A percentile compares a stretch with the other conserved stretches of the same genome.
phyloP scores from a whole-genome alignment of 2,888 invertebrate genomes.

The Watsonalla cultraria region DNA sequence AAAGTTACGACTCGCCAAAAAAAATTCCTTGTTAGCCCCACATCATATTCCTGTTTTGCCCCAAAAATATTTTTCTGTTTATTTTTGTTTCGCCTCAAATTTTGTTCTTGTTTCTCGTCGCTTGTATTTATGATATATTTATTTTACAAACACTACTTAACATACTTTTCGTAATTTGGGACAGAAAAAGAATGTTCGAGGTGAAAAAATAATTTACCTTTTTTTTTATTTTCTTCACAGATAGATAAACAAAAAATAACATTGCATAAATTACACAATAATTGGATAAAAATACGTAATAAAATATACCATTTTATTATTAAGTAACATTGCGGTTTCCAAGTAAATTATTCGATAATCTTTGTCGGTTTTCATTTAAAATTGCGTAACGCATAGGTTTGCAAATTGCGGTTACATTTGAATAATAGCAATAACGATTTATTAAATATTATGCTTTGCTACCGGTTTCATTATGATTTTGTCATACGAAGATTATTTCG shows the following conservation, averaged over 20 bases:
- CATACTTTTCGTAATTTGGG: too few species aligned
- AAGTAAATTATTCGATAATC: neutral
- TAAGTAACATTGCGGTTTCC: slow-evolving; percentile 2
- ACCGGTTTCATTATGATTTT: slow-evolving; percentile 2
- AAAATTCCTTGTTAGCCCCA: too few species aligned
- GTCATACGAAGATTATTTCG: neutral
- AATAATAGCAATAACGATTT: slow-evolving; percentile 14
- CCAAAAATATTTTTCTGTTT: too few species aligned
- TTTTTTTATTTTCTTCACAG: too few species aligned
- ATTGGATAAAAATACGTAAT: neutral
- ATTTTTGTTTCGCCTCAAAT: too few species aligned
- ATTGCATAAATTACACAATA: slow-evolving; percentile 7
- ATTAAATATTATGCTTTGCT: neutral
- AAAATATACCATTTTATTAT: neutral
- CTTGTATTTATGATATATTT: too few species aligned
- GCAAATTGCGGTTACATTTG: slow-evolving; percentile 22
- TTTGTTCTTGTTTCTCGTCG: too few species aligned
- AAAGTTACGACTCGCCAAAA: too few species aligned
- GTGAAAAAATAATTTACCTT: too few species aligned
- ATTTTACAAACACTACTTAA: too few species aligned
- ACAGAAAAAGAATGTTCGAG: too few species aligned
- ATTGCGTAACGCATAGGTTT: slow-evolving; percentile 9
- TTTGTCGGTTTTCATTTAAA: neutral
- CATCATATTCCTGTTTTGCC: too few species aligned
- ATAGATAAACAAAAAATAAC: neutral